phyloP scores from a whole-genome alignment of 2,797 vertebrate genomes.

The Monodelphis domestica region DNA sequence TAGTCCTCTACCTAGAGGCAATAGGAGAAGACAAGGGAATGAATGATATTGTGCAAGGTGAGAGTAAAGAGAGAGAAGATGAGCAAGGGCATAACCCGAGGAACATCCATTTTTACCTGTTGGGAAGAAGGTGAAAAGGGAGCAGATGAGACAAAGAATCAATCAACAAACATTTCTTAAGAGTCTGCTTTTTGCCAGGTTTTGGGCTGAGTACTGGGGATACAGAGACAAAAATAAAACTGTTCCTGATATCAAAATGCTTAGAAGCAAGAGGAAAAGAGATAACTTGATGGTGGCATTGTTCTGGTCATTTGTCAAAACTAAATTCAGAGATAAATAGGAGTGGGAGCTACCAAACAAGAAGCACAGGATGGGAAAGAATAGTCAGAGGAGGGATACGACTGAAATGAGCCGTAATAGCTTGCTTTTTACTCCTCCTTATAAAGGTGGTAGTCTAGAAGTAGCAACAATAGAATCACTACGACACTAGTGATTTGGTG shows the following conservation, averaged over 20 bases:
- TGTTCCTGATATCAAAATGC: background rate
- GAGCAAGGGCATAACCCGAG: background rate
- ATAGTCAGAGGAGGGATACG: background rate
- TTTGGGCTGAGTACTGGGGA: background rate
- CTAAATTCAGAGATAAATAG: background rate
- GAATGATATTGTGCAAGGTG: background rate
- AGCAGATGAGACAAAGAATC: background rate
- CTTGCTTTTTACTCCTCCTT: background rate
- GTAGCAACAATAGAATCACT: background rate
- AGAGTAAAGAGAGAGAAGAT: background rate
- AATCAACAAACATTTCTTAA: background rate
- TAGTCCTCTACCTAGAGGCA: background rate
- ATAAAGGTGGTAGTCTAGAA: background rate
- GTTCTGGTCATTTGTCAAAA: background rate
- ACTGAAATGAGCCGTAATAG: background rate
- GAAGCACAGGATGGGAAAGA: background rate
- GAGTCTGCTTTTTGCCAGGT: background rate
- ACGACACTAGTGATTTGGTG: background rate
- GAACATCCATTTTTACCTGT: background rate
- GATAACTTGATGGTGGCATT: background rate
- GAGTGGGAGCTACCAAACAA: background rate
- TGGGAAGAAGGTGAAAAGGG: background rate
- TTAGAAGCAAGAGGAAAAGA: background rate
- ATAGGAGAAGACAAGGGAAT: background rate
- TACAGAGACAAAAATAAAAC: background rate